Base-by-base conservation (phyloP, 2,113 vertebrate species). In the Halichoeres trimaculatus region DNA sequence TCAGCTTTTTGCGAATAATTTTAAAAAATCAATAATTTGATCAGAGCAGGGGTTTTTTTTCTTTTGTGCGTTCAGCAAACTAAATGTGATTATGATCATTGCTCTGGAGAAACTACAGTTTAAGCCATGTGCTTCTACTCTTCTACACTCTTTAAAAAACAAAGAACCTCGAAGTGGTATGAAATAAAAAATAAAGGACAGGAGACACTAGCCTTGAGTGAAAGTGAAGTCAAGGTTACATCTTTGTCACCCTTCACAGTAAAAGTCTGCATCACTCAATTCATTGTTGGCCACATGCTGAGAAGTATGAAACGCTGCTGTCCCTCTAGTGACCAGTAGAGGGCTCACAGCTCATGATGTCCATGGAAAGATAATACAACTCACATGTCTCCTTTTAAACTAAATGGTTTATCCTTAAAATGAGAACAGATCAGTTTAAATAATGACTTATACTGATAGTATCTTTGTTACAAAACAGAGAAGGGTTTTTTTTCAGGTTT, bases 311-410 rank as follows among this genome's bases (percentile, higher is more conserved):
- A 41, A 12, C 13, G 1, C 23, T 23, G 19, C 22, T 51, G 50
- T 12, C 1, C 50, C 34, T n/a, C 67, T 26, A 56, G 19, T 69
- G 52, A 73, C 87, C 91, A 89, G 80, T 87, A 90, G 89, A 91
- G 89, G 90, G 87, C 88, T 59, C 78, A 77, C 48, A 34, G 51
- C 35, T 47, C 65, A 58, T 35, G 14, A 13, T 23, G 35, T 56
- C 47, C 60, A 4, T 45, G 13, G 41, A 5, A 1, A 45, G 16
- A 19, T 19, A 20, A 50, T 16, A 48, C 17, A 11, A 24, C 41
- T 61, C 23, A 51, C 20, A 13, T 2, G 1, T 52, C 36, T 72
- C 12, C 12, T 59, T 3, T 34, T 24, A 1, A 64, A 14, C 26
- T 79, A 20, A 51, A 45, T 14, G 1, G 1, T 34, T 4, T 30